These are phyloP conservation scores for Hoplodrina ambigua DNA, from an alignment of 2,888 invertebrate genomes.

Conservation along the genomic window DNA sequence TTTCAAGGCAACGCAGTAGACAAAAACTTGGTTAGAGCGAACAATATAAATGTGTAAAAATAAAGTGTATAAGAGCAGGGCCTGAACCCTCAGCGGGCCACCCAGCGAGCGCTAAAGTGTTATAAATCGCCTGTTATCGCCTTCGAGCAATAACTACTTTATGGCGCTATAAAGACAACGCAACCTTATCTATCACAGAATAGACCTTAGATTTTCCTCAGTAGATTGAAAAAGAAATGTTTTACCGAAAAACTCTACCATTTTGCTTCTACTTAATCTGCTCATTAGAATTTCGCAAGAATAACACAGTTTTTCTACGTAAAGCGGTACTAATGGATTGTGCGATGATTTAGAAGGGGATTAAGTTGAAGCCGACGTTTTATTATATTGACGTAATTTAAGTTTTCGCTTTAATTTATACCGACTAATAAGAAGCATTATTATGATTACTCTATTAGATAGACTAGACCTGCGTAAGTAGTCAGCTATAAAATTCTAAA, in stretches of 20 bases:
- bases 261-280: constrained; percentile 18
- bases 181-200: constrained; percentile 75
- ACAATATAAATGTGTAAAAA: constrained; percentile 65
- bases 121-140: constrained; percentile 85
- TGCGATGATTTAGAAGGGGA: constrained; percentile 24
- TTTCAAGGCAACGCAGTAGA: constrained; percentile 36
- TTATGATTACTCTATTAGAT: constrained; percentile 17
- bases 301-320: constrained; percentile 20
- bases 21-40: constrained; percentile 43
- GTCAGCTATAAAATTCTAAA: background rate
- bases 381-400: constrained; percentile 21
- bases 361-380: constrained; percentile 15
- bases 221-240: constrained; percentile 60
- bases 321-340: constrained; percentile 17
- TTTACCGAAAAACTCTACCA: constrained; percentile 17
- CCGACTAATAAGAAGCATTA: background rate
- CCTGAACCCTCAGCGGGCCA: constrained; percentile 62
- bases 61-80: constrained; percentile 66
- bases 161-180: constrained; percentile 82
- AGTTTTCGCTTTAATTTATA: constrained; percentile 16
- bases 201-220: constrained; percentile 58
- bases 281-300: constrained; percentile 32
- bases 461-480: background rate
- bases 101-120: constrained; percentile 77
- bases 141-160: constrained; percentile 83